Percentiles rank a stretch among this genome's conserved stretches.
phyloP scores from a whole-genome alignment of 2,797 vertebrate species.

The Myotis findleyi region DNA sequence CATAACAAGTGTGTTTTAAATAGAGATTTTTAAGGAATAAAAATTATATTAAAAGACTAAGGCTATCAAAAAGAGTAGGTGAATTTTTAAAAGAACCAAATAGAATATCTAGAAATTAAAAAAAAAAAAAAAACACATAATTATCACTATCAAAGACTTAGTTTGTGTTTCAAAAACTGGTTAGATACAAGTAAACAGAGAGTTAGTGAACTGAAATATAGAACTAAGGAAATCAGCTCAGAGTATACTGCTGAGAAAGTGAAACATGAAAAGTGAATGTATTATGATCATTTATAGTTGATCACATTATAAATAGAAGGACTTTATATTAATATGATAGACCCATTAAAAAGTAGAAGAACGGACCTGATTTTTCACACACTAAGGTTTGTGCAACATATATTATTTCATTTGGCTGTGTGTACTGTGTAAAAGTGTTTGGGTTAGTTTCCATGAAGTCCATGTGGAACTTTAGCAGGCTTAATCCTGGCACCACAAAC shows the following conservation, averaged over 20 bases:
- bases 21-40: not conserved
- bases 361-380: constrained; percentile 19
- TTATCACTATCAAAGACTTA: not conserved
- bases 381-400: constrained; percentile 6
- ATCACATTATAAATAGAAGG: not conserved
- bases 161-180: constrained; percentile 32
- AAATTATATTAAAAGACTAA: constrained; percentile 11
- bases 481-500: constrained; percentile 41
- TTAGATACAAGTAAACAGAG: constrained; percentile 50
- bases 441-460: constrained; percentile 35
- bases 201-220: constrained; percentile 39
- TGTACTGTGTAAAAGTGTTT: constrained; percentile 24
- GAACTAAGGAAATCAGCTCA: not conserved
- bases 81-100: constrained; percentile 18
- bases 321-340: constrained; percentile 2
- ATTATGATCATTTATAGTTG: not conserved
- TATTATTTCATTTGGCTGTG: not conserved
- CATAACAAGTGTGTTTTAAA: not conserved
- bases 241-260: not conserved
- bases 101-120: not conserved
- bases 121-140: not conserved
- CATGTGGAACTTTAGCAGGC: constrained; percentile 3
- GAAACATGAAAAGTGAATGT: constrained; percentile 42
- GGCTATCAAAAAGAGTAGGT: not conserved
- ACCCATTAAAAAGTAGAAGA: constrained; percentile 13